Conservation (phyloP, 1,140 invertebrate species). For the Adoxophyes honmai region DNA sequence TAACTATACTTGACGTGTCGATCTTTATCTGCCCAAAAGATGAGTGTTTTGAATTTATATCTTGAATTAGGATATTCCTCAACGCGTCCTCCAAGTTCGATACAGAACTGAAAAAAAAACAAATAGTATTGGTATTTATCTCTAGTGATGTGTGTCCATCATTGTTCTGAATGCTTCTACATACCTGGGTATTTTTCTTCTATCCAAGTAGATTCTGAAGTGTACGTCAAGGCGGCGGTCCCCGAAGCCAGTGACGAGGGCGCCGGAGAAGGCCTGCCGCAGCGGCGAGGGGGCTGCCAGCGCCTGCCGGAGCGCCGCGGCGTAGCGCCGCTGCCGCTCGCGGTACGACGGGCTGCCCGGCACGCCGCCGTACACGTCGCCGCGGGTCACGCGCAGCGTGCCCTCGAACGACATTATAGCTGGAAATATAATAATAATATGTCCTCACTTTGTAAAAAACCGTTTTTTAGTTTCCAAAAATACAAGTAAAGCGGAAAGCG, state of each 20-base stretch:
- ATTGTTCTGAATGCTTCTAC: slow-evolving; percentile 20
- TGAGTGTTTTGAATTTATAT: slow-evolving; percentile 80
- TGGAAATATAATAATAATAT: too few species aligned
- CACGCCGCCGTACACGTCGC: slow-evolving; percentile 80
- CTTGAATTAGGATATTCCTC: slow-evolving; percentile 82
- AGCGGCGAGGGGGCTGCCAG: slow-evolving; percentile 74
- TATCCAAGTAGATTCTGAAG: slow-evolving; percentile 85
- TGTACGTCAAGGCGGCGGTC: slow-evolving; percentile 84
- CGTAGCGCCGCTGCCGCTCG: slow-evolving; percentile 74
- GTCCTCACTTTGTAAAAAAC: too few species aligned
- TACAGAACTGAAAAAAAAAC: slow-evolving; percentile 75
- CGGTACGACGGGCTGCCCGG: slow-evolving; percentile 57
- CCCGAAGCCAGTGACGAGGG: slow-evolving; percentile 82
- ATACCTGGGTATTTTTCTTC: slow-evolving; percentile 84
- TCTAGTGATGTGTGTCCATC: neutral
- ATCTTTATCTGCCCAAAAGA: slow-evolving; percentile 83
- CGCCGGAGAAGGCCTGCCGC: slow-evolving; percentile 80
- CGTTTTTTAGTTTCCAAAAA: too few species aligned
- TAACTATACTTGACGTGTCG: slow-evolving; percentile 80
- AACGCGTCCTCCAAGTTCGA: slow-evolving; percentile 82
- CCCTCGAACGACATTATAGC: slow-evolving; percentile 84
- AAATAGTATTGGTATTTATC: neutral
- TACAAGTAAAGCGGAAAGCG: too few species aligned
- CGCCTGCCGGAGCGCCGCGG: slow-evolving; percentile 78
- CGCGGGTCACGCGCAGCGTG: slow-evolving; percentile 81